Percentiles rank a stretch among this genome's conserved stretches.
Evolutionary conservation across 2,797 vertebrate species (phyloP).

Genomic region (Sphenodon punctatus): DNA sequence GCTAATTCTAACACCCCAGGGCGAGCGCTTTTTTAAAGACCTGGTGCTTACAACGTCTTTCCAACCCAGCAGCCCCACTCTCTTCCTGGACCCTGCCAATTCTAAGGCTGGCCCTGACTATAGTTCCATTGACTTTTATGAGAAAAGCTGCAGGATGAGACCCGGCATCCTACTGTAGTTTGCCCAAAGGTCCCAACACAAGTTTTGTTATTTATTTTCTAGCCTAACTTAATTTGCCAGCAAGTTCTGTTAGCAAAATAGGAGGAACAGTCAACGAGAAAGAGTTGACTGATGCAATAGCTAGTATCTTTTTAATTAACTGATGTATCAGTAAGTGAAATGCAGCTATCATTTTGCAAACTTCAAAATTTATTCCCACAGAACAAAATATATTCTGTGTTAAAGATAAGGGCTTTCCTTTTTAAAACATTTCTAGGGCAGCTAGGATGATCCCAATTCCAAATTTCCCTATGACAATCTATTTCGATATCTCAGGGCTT

Average conservation of each 20-base stretch:
- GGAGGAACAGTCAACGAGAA: background rate
- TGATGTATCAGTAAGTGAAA: background rate
- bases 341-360: background rate
- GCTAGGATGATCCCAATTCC: background rate
- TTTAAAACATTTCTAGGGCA: background rate
- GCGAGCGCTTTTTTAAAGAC: too few species aligned
- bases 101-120: too few species aligned
- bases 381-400: background rate
- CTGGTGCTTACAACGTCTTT: too few species aligned
- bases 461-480: background rate
- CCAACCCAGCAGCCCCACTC: too few species aligned
- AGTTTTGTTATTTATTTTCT: too few species aligned
- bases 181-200: too few species aligned
- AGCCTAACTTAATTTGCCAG: too few species aligned
- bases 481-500: background rate
- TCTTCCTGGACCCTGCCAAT: too few species aligned
- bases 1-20: too few species aligned
- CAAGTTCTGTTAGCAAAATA: background rate
- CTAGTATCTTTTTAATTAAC: constrained; percentile 9
- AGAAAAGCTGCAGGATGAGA: too few species aligned
- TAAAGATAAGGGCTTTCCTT: background rate
- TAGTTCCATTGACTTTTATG: too few species aligned
- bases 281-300: background rate
- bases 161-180: too few species aligned
- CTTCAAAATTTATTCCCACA: background rate